Percentiles rank a stretch among this genome's conserved stretches.
phyloP scores from a whole-genome alignment of 2,113 vertebrate species.

The Ophthalmolycus amberensis region DNA sequence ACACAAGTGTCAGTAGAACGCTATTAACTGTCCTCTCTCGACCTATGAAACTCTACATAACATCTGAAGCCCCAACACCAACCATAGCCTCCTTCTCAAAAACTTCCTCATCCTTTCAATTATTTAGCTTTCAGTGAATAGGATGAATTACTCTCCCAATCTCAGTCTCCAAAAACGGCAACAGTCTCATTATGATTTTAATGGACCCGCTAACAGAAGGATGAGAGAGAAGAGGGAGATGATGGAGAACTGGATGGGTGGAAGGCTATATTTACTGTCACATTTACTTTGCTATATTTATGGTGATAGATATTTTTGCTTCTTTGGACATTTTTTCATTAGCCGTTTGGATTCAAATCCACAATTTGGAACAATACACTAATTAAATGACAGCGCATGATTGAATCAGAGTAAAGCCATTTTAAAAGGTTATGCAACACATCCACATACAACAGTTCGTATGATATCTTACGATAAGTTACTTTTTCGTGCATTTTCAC shows the following conservation, averaged over 20 bases:
- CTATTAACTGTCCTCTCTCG: not conserved
- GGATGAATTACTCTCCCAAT: constrained; percentile 63
- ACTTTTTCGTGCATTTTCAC: too few relatives aligned
- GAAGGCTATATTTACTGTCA: constrained; percentile 40
- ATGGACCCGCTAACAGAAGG: constrained; percentile 45
- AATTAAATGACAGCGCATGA: not conserved
- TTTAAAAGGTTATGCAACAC: not conserved
- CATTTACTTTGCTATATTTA: constrained; percentile 43
- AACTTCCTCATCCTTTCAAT: constrained; percentile 54
- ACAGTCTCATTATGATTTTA: constrained; percentile 74
- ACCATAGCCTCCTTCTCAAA: not conserved
- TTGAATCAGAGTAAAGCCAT: not conserved
- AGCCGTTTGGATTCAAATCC: not conserved
- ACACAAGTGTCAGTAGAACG: not conserved
- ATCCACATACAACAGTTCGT: not conserved
- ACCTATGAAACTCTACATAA: not conserved
- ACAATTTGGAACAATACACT: not conserved
- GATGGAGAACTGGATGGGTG: constrained; percentile 30
- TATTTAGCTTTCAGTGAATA: constrained; percentile 58
- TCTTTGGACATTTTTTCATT: constrained; percentile 8
- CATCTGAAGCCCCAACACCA: not conserved
- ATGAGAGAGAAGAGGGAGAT: constrained; percentile 44
- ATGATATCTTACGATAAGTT: not conserved
- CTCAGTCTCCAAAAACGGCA: constrained; percentile 68
- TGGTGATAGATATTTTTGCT: not conserved